Base-by-base conservation (phyloP, 1,140 invertebrate genomes). In the Drosophila willistoni region DNA sequence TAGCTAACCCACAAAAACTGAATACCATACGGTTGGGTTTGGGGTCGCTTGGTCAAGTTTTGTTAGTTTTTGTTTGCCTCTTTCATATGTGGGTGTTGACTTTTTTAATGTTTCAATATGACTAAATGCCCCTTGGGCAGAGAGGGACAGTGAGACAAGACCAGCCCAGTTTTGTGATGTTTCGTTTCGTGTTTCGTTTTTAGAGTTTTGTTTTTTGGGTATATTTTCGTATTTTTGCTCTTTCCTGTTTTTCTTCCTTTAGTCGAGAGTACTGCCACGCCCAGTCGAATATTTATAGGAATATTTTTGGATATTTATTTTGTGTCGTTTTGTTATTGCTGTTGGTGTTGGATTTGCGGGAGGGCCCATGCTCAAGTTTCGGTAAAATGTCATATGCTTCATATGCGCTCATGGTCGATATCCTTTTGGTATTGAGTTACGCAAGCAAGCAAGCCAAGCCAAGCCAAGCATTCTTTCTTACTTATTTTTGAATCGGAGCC, bases 21-120 rank as follows among this genome's bases (percentile, higher is more conserved):
- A 77, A 77, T 65, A 73, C 71, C 82, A 86, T 86, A 79, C 79
- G 36, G 10, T 13, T 39, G 3, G 36, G 36, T 12, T 13, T 12
- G 36, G 36, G 36, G 36, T 39, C 36, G 44, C 2, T 51, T 12
- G 76, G 76, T 87, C 76, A 54, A 73, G 79, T 87, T 81, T 65
- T 77, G 71, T 71, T 68, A 56, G 79, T 66, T 75, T 67, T 81
- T 90, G 81, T 80, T 71, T 78, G 62, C 67, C 68, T 80, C 68
- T 33, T 67, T 42, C 77, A 59, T 74, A 59, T 74, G 78, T 83
- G 85, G 85, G 79, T 90, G 85, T 90, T 85, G 85, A 90, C 81
- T 90, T 79, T 90, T 90, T 85, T 85, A 90, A 90, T 90, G 85
- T 85, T 90, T 90, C 85, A 90, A 89, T 84, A 84, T 89, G 85